Evolutionary conservation across 2,797 vertebrate genomes (phyloP).

Genomic region (Gallinago stenura): DNA sequence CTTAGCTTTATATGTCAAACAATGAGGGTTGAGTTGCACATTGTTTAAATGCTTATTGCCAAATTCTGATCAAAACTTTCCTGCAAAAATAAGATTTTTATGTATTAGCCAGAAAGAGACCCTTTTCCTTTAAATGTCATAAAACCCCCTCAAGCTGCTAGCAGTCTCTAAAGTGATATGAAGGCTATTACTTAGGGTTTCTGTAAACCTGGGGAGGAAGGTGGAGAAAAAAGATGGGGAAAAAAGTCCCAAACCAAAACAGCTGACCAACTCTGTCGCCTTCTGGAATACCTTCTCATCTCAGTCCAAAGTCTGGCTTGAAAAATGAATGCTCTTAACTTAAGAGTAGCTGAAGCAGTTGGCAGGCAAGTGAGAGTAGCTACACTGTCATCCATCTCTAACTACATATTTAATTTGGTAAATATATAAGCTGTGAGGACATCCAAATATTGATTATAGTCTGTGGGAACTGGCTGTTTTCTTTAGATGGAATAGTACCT

Average conservation of each 20-base stretch:
- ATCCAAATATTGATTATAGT: background rate
- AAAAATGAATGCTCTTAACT: background rate
- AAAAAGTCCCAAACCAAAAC: background rate
- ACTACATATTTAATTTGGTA: background rate
- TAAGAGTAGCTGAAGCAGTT: background rate
- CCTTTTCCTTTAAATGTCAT: accelerated
- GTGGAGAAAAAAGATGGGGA: background rate
- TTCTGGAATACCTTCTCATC: background rate
- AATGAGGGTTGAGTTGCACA: background rate
- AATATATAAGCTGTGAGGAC: background rate
- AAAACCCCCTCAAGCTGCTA: background rate
- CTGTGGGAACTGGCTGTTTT: background rate
- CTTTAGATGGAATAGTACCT: background rate
- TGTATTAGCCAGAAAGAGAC: background rate
- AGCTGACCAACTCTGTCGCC: background rate
- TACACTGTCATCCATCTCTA: background rate
- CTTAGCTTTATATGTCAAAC: background rate
- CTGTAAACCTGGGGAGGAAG: background rate
- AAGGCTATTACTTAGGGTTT: background rate
- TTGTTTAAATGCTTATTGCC: background rate
- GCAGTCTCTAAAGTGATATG: background rate
- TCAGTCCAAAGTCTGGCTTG: background rate
- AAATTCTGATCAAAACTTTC: background rate
- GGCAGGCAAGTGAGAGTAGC: background rate
- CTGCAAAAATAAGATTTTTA: background rate